These are phyloP conservation scores for Drosophila lutescens DNA, from an alignment of 2,888 invertebrate genomes.

Conservation along the genomic window DNA sequence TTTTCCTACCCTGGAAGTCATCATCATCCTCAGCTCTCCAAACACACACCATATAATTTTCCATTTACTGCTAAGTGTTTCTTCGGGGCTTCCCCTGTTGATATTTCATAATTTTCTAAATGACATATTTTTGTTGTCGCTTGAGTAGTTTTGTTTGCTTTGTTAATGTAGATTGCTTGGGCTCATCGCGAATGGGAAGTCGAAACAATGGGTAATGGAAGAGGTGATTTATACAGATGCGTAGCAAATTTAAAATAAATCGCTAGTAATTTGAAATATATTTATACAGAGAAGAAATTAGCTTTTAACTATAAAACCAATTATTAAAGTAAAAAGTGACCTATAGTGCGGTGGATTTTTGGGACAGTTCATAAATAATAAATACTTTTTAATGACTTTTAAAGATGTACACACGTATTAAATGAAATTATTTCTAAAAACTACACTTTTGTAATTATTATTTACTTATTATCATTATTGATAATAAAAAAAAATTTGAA, in stretches of 20 bases:
- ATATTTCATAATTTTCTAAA: slow-evolving; percentile 71
- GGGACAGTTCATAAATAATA: too few species aligned
- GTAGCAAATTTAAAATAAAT: slow-evolving; percentile 9
- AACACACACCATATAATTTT: slow-evolving; percentile 64
- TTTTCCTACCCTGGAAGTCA: slow-evolving; percentile 40
- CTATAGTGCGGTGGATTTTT: too few species aligned
- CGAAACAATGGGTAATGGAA: slow-evolving; percentile 5
- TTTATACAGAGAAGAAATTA: too few species aligned
- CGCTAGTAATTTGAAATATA: too few species aligned
- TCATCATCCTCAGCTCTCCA: slow-evolving; percentile 47
- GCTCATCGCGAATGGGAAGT: slow-evolving; percentile 5
- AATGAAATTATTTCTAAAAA: too few species aligned
- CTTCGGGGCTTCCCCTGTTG: slow-evolving; percentile 41
- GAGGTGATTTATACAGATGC: slow-evolving; percentile 21
- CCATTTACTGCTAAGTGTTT: slow-evolving; percentile 72
- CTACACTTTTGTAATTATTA: too few species aligned
- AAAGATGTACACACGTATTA: too few species aligned
- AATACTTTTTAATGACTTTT: too few species aligned
- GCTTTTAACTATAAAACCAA: too few species aligned
- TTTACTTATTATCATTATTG: too few species aligned
- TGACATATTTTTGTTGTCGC: slow-evolving; percentile 68
- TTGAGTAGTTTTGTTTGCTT: slow-evolving; percentile 67
- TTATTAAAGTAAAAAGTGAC: too few species aligned
- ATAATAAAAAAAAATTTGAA: too few species aligned
- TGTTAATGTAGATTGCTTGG: slow-evolving; percentile 50